Conservation (phyloP, 2,113 vertebrate genomes). For the Orthonyx spaldingii region DNA sequence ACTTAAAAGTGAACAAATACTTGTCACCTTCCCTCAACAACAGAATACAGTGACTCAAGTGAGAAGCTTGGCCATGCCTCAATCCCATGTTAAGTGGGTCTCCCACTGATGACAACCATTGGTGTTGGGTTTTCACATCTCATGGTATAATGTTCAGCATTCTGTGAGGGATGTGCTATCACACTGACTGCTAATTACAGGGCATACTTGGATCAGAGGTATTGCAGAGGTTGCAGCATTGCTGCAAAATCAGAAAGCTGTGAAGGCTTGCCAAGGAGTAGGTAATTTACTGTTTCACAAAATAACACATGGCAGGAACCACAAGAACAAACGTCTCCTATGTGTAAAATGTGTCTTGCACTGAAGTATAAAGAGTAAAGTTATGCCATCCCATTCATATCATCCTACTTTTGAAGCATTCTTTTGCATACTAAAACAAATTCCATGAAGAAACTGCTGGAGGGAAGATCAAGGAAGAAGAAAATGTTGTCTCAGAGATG, state of each 20-base stretch:
- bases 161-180: background rate
- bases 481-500: background rate
- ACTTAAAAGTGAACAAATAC: background rate
- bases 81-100: background rate
- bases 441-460: background rate
- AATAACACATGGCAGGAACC: background rate
- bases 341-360: fast-evolving
- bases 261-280: background rate
- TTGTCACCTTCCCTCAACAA: background rate
- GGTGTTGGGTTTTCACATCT: background rate
- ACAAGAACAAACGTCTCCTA: background rate
- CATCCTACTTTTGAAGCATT: background rate
- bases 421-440: background rate
- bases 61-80: background rate
- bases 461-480: background rate
- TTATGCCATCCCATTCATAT: background rate
- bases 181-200: background rate
- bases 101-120: background rate
- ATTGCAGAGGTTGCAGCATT: background rate
- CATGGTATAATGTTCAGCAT: background rate
- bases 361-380: background rate
- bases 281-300: background rate
- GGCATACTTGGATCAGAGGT: background rate
- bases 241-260: background rate
- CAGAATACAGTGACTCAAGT: background rate